Percentiles rank a stretch among this genome's conserved stretches.
These are phyloP conservation scores for Chydorus sphaericus DNA, from an alignment of 2,888 invertebrate species.

Conservation along the genomic window DNA sequence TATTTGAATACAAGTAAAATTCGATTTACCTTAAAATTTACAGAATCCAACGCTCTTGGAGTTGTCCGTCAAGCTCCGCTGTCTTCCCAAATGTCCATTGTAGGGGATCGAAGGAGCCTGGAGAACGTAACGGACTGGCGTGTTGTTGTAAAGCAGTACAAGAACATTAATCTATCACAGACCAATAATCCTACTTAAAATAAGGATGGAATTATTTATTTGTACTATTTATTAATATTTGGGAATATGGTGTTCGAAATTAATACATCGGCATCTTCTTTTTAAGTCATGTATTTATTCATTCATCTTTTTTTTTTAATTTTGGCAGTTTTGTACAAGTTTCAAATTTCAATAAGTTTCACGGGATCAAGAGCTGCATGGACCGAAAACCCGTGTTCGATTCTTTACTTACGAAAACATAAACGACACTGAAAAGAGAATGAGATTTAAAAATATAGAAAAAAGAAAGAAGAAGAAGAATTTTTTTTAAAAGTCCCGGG, in stretches of 20 bases:
- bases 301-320: too few relatives aligned
- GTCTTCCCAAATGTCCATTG: conserved; percentile 11
- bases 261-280: too few relatives aligned
- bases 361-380: not conserved
- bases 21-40: not conserved
- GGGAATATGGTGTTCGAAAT: not conserved
- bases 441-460: too few relatives aligned
- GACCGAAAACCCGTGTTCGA: not conserved
- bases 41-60: conserved; percentile 9
- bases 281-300: too few relatives aligned
- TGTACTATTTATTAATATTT: not conserved
- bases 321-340: conserved; percentile 5
- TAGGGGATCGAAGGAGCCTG: conserved; percentile 37
- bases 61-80: conserved; percentile 8
- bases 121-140: conserved; percentile 88
- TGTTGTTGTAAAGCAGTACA: conserved; percentile 70
- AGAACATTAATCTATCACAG: not conserved
- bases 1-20: not conserved
- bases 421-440: not conserved
- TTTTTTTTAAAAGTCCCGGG: not conserved
- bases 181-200: not conserved
- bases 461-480: not conserved
- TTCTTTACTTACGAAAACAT: not conserved
- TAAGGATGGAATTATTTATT: not conserved
- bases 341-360: not conserved